Conservation (phyloP, 2,888 invertebrate genomes). For the Cylloceria caligata region DNA sequence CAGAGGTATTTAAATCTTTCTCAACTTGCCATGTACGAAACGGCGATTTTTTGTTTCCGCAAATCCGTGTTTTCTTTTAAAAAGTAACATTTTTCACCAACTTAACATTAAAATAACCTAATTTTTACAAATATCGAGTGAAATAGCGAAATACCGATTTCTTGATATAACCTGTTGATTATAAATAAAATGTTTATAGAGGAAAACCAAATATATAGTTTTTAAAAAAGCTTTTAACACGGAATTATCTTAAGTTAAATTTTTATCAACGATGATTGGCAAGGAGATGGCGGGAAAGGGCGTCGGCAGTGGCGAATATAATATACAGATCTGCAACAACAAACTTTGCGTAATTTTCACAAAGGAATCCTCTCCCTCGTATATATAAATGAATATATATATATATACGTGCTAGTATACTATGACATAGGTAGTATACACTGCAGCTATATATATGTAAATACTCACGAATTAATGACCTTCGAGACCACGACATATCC, state of each 20-base stretch:
- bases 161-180: too few species aligned
- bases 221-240: too few species aligned
- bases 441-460: constrained; percentile 25
- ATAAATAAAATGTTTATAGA: too few species aligned
- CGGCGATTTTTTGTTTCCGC: background rate
- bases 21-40: background rate
- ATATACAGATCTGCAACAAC: background rate
- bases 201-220: too few species aligned
- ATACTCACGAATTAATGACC: constrained; percentile 64
- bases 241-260: too few species aligned
- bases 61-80: too few species aligned
- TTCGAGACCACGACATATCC: constrained; percentile 74
- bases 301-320: constrained; percentile 1
- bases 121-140: background rate
- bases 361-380: constrained; percentile 18
- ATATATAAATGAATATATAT: constrained; percentile 1
- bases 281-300: constrained; percentile 32
- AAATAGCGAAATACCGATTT: background rate
- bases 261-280: constrained; percentile 49
- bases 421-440: background rate
- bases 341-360: constrained; percentile 24
- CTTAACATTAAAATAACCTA: background rate
- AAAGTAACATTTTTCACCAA: too few species aligned
- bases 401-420: constrained; percentile 13
- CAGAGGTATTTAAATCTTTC: background rate